phyloP scores from a whole-genome alignment of 2,888 invertebrate genomes.

The Augiades crinisus region DNA sequence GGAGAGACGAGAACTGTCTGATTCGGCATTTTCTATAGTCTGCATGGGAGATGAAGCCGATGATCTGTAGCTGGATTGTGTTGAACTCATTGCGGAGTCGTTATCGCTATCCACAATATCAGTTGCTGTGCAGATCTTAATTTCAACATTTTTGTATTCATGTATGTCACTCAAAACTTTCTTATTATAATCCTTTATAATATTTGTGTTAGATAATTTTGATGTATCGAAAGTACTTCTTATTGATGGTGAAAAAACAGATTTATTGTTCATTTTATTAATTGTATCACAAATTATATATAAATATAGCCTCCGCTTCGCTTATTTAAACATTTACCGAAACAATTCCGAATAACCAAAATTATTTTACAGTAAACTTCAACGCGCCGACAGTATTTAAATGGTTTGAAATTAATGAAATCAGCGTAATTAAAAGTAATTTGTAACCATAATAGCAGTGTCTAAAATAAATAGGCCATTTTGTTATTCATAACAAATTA shows the following conservation, averaged over 20 bases:
- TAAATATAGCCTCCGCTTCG: too few relatives aligned
- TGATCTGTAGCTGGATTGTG: slow-evolving; percentile 89
- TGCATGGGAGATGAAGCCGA: slow-evolving; percentile 89
- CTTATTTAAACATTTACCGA: too few relatives aligned
- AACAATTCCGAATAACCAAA: too few relatives aligned
- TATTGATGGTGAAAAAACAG: slow-evolving; percentile 45
- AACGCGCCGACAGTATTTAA: too few relatives aligned
- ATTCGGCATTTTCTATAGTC: slow-evolving; percentile 81
- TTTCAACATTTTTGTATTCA: slow-evolving; percentile 69
- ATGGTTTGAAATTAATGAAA: too few relatives aligned
- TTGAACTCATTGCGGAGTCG: slow-evolving; percentile 93
- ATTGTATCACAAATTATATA: too few relatives aligned
- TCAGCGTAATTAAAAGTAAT: too few relatives aligned
- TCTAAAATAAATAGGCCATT: too few relatives aligned
- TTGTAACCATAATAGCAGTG: too few relatives aligned
- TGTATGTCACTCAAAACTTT: slow-evolving; percentile 50
- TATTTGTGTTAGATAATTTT: slow-evolving; percentile 41
- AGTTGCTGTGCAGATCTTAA: slow-evolving; percentile 70
- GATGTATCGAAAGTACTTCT: slow-evolving; percentile 48
- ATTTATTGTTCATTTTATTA: slow-evolving; percentile 50
- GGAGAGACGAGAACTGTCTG: slow-evolving; percentile 76
- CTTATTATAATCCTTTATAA: slow-evolving; percentile 54
- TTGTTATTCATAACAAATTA: too few relatives aligned
- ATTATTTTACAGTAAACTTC: too few relatives aligned
- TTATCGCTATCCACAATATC: slow-evolving; percentile 89